phyloP scores from a whole-genome alignment of 2,797 vertebrate species.

The Phrynocephalus guinanensis region DNA sequence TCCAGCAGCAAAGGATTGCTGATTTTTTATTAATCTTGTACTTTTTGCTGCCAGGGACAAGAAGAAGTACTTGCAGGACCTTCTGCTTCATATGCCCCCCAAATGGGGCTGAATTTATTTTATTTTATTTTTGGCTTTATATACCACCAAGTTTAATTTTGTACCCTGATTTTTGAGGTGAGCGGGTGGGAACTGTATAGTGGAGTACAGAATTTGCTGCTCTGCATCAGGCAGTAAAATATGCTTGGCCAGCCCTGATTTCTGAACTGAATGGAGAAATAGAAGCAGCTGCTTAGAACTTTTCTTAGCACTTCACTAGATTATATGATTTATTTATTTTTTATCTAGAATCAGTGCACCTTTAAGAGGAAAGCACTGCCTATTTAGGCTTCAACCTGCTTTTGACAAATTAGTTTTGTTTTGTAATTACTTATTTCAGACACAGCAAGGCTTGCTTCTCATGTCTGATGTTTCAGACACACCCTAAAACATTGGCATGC shows the following conservation, averaged over 20 bases:
- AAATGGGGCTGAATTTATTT: background rate
- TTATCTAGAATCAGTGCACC: too few relatives aligned
- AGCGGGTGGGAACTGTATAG: background rate
- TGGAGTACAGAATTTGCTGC: background rate
- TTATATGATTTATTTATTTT: too few relatives aligned
- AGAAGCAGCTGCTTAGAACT: background rate
- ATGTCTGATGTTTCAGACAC: too few relatives aligned
- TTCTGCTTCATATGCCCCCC: background rate
- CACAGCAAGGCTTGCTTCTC: too few relatives aligned
- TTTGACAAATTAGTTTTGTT: too few relatives aligned
- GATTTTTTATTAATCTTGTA: background rate
- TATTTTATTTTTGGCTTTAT: too few relatives aligned
- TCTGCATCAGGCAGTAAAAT: background rate
- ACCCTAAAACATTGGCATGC: too few relatives aligned
- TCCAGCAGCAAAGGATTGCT: background rate
- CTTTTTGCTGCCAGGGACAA: background rate
- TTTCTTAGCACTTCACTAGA: background rate
- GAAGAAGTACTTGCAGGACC: background rate
- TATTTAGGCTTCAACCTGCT: too few relatives aligned
- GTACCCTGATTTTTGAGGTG: background rate
- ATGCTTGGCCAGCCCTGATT: background rate
- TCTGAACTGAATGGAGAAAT: background rate
- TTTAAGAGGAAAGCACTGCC: too few relatives aligned
- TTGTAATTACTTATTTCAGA: too few relatives aligned
- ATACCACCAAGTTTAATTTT: too few relatives aligned